phyloP scores from a whole-genome alignment of 1,140 invertebrate genomes.

The Leptinotarsa lineolata region DNA sequence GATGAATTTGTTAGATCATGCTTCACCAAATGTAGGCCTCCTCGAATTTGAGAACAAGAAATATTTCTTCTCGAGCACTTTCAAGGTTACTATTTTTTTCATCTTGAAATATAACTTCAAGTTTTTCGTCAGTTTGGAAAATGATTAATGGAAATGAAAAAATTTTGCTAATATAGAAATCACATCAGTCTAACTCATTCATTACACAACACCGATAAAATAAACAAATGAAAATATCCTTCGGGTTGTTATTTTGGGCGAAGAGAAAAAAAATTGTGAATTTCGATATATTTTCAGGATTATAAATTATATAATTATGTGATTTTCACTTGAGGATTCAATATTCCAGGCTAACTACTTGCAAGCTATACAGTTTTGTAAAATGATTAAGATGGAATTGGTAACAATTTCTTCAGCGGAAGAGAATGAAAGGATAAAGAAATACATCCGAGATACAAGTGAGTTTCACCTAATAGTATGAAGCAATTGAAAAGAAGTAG shows the following conservation, averaged over 20 bases:
- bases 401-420: neutral
- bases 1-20: neutral
- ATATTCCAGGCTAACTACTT: conserved; percentile 1
- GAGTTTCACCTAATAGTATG: neutral
- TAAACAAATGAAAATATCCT: too few species aligned
- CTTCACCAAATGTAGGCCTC: neutral
- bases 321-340: too few species aligned
- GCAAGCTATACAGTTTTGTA: conserved; percentile 20
- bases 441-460: conserved; percentile 24
- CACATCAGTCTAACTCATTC: too few species aligned
- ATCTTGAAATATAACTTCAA: neutral
- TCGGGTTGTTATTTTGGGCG: too few species aligned
- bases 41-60: neutral
- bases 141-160: too few species aligned
- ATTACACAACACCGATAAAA: too few species aligned
- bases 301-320: too few species aligned
- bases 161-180: too few species aligned
- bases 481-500: too few species aligned
- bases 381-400: conserved; percentile 15
- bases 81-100: neutral
- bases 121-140: too few species aligned
- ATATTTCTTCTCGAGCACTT: conserved; percentile 1
- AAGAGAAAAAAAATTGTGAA: too few species aligned
- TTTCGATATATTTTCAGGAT: too few species aligned
- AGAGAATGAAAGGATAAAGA: conserved; percentile 8